phyloP scores from a whole-genome alignment of 2,888 invertebrate genomes.

The Lithosia quadra region DNA sequence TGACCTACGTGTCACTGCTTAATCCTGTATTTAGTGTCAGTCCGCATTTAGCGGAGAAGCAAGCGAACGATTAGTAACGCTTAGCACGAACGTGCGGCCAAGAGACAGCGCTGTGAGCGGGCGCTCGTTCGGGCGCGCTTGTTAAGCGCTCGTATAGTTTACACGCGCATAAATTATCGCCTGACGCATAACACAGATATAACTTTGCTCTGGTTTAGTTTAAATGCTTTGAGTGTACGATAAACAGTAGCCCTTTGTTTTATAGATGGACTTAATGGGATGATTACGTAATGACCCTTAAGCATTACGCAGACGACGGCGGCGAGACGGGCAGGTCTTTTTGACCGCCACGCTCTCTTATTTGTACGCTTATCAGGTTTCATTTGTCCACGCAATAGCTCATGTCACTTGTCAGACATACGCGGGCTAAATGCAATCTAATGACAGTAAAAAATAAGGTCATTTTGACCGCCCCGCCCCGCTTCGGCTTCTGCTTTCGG shows the following conservation, averaged over 20 bases:
- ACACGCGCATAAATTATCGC: conserved; percentile 19
- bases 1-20: not conserved
- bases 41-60: conserved; percentile 6
- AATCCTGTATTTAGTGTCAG: conserved; percentile 3
- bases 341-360: no score
- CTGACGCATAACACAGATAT: conserved; percentile 11
- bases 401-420: no score
- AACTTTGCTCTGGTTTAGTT: conserved; percentile 9
- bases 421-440: no score
- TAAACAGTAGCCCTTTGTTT: conserved; percentile 12
- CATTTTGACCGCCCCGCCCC: no score
- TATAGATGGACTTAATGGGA: not conserved
- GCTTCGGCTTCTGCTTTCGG: no score
- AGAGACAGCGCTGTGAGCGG: not conserved
- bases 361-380: no score
- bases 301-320: no score
- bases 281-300: not conserved
- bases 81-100: conserved; percentile 11
- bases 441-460: no score
- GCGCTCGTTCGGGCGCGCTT: conserved; percentile 10
- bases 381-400: no score
- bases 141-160: conserved; percentile 23
- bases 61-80: conserved; percentile 22
- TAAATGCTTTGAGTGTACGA: not conserved
- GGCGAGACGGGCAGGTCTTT: no score